These are phyloP conservation scores for Sesamia nonagrioides DNA, from an alignment of 1,140 invertebrate species.

Conservation along the genomic window DNA sequence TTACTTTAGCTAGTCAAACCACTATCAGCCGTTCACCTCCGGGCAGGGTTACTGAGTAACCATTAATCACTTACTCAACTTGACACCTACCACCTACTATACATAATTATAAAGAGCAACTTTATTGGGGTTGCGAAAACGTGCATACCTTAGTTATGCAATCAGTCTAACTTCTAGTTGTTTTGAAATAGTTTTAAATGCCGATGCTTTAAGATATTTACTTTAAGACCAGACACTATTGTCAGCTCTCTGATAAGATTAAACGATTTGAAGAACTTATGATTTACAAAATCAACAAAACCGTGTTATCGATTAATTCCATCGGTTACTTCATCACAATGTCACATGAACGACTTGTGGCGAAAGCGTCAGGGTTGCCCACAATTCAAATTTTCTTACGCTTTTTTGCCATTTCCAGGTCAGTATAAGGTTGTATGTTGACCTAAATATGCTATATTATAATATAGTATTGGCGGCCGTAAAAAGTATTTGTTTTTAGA, in stretches of 20 bases:
- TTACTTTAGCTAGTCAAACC: conserved; percentile 7
- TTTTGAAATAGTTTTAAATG: neutral
- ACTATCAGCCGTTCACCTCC: neutral
- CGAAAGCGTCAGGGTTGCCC: too few relatives aligned
- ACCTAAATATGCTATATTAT: too few relatives aligned
- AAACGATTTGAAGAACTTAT: conserved; percentile 15
- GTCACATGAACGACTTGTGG: neutral
- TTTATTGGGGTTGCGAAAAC: conserved; percentile 31
- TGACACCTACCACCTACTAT: conserved; percentile 12
- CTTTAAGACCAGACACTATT: neutral
- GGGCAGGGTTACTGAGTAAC: conserved; percentile 19
- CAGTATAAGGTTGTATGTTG: too few relatives aligned
- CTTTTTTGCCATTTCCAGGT: too few relatives aligned
- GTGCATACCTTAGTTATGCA: neutral
- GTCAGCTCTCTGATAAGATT: conserved; percentile 27
- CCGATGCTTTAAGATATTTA: neutral
- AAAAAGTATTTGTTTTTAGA: too few relatives aligned
- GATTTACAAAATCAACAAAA: conserved; percentile 19
- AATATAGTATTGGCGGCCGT: too few relatives aligned
- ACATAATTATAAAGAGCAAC: neutral
- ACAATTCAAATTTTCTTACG: too few relatives aligned
- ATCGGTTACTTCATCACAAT: neutral
- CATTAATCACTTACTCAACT: conserved; percentile 26
- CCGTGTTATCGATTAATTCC: neutral
- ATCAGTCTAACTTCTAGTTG: neutral